These are phyloP conservation scores for Amphiura filiformis DNA, from an alignment of 35 echinoderm and acorn worm genomes.

Conservation along the genomic window DNA sequence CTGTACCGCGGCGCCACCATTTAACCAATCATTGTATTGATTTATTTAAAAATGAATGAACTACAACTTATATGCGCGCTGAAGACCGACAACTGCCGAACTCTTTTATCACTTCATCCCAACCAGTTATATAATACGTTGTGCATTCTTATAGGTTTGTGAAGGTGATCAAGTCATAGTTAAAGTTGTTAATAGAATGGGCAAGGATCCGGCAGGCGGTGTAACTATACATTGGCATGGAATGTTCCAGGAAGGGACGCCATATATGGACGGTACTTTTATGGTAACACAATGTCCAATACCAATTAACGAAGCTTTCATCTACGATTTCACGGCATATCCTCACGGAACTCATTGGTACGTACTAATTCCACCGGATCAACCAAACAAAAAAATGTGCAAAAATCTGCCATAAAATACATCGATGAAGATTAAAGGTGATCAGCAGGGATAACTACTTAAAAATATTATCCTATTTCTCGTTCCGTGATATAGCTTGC, in stretches of 20 bases:
- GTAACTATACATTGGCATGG: slow-evolving; percentile 81
- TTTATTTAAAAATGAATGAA: background rate
- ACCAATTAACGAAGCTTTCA: slow-evolving; percentile 29
- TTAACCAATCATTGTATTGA: background rate
- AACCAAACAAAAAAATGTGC: no score
- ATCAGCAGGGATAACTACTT: no score
- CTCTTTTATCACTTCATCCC: no score
- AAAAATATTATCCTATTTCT: no score
- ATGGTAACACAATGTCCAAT: slow-evolving; percentile 84
- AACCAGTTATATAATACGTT: no score
- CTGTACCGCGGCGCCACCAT: no score
- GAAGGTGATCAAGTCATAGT: no score
- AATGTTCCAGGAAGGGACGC: slow-evolving; percentile 40
- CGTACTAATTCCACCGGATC: no score
- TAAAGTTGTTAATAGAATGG: no score
- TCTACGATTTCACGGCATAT: slow-evolving; percentile 54
- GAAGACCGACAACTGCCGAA: background rate
- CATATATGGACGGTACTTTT: slow-evolving; percentile 68
- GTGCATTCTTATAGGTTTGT: background rate
- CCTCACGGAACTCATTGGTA: slow-evolving; percentile 69
- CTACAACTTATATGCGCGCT: background rate
- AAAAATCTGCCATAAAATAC: no score
- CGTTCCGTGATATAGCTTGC: no score
- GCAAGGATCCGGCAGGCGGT: background rate
- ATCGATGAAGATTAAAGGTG: no score